Conservation (phyloP, 2,888 invertebrate genomes). For the Brachyopa scutellaris region DNA sequence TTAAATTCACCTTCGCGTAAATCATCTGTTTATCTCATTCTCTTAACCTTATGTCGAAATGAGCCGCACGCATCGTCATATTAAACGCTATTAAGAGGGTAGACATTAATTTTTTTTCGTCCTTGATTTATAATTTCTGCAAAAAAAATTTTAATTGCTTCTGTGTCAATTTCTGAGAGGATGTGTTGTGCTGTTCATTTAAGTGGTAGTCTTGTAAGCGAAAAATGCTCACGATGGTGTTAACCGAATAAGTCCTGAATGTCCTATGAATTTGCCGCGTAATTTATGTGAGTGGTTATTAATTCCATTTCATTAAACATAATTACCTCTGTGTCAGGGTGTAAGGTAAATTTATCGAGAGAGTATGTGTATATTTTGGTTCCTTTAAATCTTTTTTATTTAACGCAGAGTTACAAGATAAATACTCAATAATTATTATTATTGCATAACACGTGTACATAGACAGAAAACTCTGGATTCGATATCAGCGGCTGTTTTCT, state of each 20-base stretch:
- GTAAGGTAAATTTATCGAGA: neutral
- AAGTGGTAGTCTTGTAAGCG: neutral
- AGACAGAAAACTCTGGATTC: too few species aligned
- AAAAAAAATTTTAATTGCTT: constrained; percentile 15
- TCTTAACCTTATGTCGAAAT: too few species aligned
- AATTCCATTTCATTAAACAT: constrained; percentile 12
- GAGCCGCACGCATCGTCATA: too few species aligned
- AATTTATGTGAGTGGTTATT: constrained; percentile 34
- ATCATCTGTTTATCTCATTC: neutral
- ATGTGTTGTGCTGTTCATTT: neutral
- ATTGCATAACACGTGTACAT: too few species aligned
- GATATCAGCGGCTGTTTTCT: too few species aligned
- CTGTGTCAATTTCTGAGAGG: too few species aligned
- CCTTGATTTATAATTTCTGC: neutral
- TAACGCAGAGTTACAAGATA: too few species aligned
- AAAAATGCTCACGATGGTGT: neutral
- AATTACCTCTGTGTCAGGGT: constrained; percentile 7
- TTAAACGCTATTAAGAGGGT: neutral
- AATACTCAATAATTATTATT: too few species aligned
- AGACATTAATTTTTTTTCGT: constrained; percentile 11
- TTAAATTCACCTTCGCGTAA: constrained; percentile 9
- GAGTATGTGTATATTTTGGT: too few species aligned
- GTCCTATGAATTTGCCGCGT: constrained; percentile 1
- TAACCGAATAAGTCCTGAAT: constrained; percentile 1
- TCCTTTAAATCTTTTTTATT: too few species aligned